A percentile compares a stretch with the other conserved stretches of the same genome.
Conservation (phyloP, 2,113 vertebrate species). For the Ancistrus triradiatus region DNA sequence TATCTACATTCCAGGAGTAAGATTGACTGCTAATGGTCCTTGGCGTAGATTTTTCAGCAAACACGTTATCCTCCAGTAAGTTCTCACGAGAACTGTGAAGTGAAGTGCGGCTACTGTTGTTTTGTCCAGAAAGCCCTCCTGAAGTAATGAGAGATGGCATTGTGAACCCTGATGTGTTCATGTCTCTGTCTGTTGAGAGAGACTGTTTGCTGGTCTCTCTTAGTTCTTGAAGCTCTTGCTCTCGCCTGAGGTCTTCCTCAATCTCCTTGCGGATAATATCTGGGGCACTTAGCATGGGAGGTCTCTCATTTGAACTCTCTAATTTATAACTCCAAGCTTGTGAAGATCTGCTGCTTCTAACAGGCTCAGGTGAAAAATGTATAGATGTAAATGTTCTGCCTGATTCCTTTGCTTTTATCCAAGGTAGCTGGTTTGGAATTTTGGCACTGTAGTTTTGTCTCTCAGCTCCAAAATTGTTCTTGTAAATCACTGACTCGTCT, state of each 20-base stretch:
- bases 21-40: slow-evolving; percentile 36
- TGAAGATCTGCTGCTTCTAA: slow-evolving; percentile 4
- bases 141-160: neutral
- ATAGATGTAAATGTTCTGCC: neutral
- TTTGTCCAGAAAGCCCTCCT: neutral
- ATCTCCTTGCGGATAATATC: slow-evolving; percentile 81
- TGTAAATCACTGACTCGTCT: slow-evolving; percentile 36
- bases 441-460: neutral
- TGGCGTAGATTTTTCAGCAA: slow-evolving; percentile 45
- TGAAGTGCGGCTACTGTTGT: neutral
- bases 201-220: slow-evolving; percentile 49
- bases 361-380: too few relatives aligned
- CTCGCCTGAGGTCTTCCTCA: slow-evolving; percentile 70
- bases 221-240: slow-evolving; percentile 75
- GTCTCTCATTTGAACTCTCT: slow-evolving; percentile 57
- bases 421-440: slow-evolving; percentile 10
- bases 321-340: slow-evolving; percentile 47
- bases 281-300: slow-evolving; percentile 56
- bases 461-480: slow-evolving; percentile 1
- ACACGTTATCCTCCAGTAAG: neutral
- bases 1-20: slow-evolving; percentile 41
- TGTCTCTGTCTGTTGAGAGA: neutral
- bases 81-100: slow-evolving; percentile 5
- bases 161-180: neutral
- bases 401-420: slow-evolving; percentile 8